These are phyloP conservation scores for Ryuthela nishihirai DNA, from an alignment of 2,888 invertebrate species.

Conservation along the genomic window DNA sequence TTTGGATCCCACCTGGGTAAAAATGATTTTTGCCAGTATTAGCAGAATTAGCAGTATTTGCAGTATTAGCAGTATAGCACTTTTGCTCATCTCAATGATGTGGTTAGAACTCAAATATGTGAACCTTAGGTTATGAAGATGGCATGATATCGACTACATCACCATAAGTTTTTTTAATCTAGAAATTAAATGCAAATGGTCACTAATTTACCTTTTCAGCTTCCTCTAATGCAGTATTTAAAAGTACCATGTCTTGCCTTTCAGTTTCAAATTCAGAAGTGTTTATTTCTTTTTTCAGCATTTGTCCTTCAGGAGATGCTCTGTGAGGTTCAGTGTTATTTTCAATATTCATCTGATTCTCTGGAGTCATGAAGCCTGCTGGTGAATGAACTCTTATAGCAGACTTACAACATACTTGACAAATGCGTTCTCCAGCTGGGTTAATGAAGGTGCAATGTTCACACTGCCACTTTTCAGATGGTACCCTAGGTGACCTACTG, in stretches of 20 bases:
- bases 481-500: constrained; percentile 9
- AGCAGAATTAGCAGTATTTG: too few relatives aligned
- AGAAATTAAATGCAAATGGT: too few relatives aligned
- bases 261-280: background rate
- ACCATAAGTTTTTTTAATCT: too few relatives aligned
- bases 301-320: constrained; percentile 6
- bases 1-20: too few relatives aligned
- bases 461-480: constrained; percentile 66
- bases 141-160: too few relatives aligned
- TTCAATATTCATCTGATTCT: background rate
- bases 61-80: too few relatives aligned
- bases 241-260: constrained; percentile 19
- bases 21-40: too few relatives aligned
- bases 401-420: constrained; percentile 82
- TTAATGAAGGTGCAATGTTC: constrained; percentile 88
- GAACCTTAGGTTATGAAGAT: too few relatives aligned
- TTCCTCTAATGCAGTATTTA: constrained; percentile 31
- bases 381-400: too few relatives aligned
- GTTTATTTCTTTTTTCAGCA: background rate
- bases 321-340: constrained; percentile 5
- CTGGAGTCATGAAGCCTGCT: too few relatives aligned
- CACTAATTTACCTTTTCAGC: constrained; percentile 27
- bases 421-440: constrained; percentile 70
- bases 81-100: too few relatives aligned
- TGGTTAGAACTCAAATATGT: too few relatives aligned